A percentile compares a stretch with the other conserved stretches of the same genome.
Evolutionary conservation across 2,888 invertebrate genomes (phyloP).

Genomic region (Subacronicta megacephala): DNA sequence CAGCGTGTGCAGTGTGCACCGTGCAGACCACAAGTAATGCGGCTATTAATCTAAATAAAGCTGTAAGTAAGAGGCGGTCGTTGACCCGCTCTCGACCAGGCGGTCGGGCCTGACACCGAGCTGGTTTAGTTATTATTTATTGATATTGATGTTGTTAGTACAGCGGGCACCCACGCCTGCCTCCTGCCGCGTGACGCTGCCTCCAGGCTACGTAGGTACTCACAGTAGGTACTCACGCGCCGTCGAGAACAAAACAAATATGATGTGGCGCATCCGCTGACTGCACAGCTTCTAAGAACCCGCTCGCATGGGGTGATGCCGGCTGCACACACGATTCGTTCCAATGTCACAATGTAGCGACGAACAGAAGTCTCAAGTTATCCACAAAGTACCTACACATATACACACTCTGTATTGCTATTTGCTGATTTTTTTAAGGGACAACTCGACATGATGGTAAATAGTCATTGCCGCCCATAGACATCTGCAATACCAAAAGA

Average conservation of each 20-base stretch:
- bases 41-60: constrained; percentile 14
- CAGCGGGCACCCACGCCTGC: not conserved
- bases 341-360: not conserved
- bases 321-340: not conserved
- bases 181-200: too few species aligned
- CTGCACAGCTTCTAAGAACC: constrained; percentile 21
- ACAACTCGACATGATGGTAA: too few species aligned
- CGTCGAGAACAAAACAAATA: constrained; percentile 1
- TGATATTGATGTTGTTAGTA: constrained; percentile 13
- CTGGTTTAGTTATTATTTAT: constrained; percentile 18
- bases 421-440: too few species aligned
- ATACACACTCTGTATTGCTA: too few species aligned
- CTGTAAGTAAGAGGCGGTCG: constrained; percentile 5
- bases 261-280: constrained; percentile 21
- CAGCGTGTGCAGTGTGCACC: constrained; percentile 1
- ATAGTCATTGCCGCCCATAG: too few species aligned
- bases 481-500: too few species aligned
- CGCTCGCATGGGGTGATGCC: constrained; percentile 7
- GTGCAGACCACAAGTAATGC: not conserved
- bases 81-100: constrained; percentile 22
- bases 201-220: not conserved
- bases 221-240: not conserved
- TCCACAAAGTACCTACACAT: too few species aligned
- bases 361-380: constrained; percentile 2
- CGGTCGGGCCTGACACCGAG: constrained; percentile 6